phyloP scores from a whole-genome alignment of 1,140 invertebrate species.

The Tetramorium alpestre region DNA sequence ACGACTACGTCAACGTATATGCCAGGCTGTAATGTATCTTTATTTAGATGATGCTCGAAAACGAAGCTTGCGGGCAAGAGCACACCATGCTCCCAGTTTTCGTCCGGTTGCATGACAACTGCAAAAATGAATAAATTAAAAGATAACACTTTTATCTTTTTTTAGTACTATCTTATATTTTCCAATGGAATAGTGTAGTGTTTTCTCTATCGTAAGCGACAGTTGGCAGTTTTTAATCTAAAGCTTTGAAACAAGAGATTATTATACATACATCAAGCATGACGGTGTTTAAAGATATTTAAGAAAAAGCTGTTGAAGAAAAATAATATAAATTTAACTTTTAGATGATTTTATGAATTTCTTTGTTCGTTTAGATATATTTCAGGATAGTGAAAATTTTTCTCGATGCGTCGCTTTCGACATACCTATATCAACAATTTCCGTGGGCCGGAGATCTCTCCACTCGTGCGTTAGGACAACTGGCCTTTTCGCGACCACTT shows the following conservation, averaged over 20 bases:
- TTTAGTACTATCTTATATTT: neutral
- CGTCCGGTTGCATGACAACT: constrained; percentile 85
- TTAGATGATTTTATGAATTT: neutral
- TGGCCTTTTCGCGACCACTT: constrained; percentile 81
- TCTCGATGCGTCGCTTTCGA: neutral
- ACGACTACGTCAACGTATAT: constrained; percentile 87
- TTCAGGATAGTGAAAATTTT: neutral
- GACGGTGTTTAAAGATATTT: neutral
- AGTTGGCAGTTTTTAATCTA: neutral
- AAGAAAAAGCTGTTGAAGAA: neutral
- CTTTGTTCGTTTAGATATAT: neutral
- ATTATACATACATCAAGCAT: neutral
- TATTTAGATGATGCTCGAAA: constrained; percentile 83
- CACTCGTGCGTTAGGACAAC: constrained; percentile 85
- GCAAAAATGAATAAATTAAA: constrained; percentile 51
- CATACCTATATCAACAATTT: constrained; percentile 86
- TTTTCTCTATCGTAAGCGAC: neutral
- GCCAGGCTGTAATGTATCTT: constrained; percentile 74
- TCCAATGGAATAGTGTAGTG: neutral
- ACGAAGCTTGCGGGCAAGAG: constrained; percentile 84
- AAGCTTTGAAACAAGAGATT: neutral
- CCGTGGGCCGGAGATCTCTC: constrained; percentile 81
- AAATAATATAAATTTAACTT: neutral
- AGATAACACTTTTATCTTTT: constrained; percentile 1
- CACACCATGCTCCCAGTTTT: constrained; percentile 79